phyloP scores from a whole-genome alignment of 2,797 vertebrate genomes.

The Huso huso region DNA sequence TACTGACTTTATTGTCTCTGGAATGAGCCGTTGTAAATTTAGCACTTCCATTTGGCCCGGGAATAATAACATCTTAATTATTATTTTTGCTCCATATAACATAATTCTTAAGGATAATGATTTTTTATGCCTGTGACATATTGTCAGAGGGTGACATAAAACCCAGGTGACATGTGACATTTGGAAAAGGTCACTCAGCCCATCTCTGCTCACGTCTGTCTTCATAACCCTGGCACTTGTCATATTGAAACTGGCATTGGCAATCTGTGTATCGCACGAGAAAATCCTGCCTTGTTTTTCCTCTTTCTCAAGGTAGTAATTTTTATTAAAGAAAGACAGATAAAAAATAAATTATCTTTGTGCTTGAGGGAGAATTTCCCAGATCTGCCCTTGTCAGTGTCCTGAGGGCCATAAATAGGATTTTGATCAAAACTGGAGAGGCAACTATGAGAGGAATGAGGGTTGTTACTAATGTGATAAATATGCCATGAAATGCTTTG shows the following conservation, averaged over 20 bases:
- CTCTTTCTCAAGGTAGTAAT: not conserved
- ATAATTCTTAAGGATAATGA: slow-evolving; percentile 78
- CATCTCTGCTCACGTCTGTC: slow-evolving; percentile 59
- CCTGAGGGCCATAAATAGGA: not conserved
- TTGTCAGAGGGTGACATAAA: slow-evolving; percentile 89
- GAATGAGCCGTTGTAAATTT: slow-evolving; percentile 43
- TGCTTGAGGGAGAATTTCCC: slow-evolving; percentile 39
- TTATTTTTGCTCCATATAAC: slow-evolving; percentile 50
- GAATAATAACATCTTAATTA: slow-evolving; percentile 35
- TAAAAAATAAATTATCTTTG: slow-evolving; percentile 21
- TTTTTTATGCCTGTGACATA: slow-evolving; percentile 80
- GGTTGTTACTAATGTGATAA: slow-evolving; percentile 62
- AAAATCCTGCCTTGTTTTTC: not conserved
- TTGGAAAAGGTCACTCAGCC: slow-evolving; percentile 95
- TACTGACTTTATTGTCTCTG: slow-evolving; percentile 45
- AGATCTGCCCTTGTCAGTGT: not conserved
- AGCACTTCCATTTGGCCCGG: slow-evolving; percentile 28
- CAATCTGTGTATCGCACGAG: slow-evolving; percentile 44
- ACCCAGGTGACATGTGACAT: slow-evolving; percentile 93
- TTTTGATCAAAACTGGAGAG: slow-evolving; percentile 2
- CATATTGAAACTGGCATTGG: slow-evolving; percentile 60
- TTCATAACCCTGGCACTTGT: slow-evolving; percentile 60
- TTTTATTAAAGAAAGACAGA: not conserved
- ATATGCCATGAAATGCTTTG: too few relatives aligned
- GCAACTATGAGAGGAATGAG: slow-evolving; percentile 46